phyloP scores from a whole-genome alignment of 2,113 vertebrate species.

The Salvelinus sp. region DNA sequence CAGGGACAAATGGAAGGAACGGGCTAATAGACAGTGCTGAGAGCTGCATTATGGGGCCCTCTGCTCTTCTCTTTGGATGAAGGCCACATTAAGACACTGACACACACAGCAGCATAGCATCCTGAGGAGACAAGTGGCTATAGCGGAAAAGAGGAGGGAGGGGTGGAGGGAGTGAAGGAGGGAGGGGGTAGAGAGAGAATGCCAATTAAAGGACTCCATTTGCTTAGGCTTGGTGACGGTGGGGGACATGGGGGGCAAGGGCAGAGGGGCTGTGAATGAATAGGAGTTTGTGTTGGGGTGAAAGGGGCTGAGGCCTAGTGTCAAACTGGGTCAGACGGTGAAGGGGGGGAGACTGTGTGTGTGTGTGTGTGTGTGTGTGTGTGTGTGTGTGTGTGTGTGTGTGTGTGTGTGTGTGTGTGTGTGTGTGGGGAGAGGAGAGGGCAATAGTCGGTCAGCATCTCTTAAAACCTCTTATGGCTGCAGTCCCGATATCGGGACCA shows the following conservation, averaged over 20 bases:
- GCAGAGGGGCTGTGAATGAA: slow-evolving; percentile 63
- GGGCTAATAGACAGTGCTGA: slow-evolving; percentile 90
- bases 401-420: no score
- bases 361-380: slow-evolving; percentile 18
- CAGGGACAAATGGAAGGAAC: slow-evolving; percentile 52
- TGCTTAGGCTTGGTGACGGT: slow-evolving; percentile 51
- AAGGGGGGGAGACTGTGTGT: slow-evolving; percentile 56
- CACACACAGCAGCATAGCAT: slow-evolving; percentile 71
- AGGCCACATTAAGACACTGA: slow-evolving; percentile 81
- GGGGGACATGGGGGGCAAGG: slow-evolving; percentile 64
- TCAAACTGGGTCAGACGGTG: not conserved
- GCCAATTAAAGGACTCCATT: not conserved
- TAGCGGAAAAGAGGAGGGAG: slow-evolving; percentile 19
- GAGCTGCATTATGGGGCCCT: slow-evolving; percentile 86
- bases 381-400: no score
- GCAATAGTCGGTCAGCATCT: not conserved
- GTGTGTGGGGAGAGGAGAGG: no score
- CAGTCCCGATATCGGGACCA: no score
- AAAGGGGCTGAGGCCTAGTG: slow-evolving; percentile 57
- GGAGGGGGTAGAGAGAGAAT: not conserved
- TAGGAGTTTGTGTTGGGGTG: slow-evolving; percentile 56
- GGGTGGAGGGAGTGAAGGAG: slow-evolving; percentile 62
- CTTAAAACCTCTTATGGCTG: not conserved
- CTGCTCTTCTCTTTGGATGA: slow-evolving; percentile 71
- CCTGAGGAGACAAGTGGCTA: slow-evolving; percentile 29